phyloP scores from a whole-genome alignment of 2,888 invertebrate species.

The Synergus japonicus region DNA sequence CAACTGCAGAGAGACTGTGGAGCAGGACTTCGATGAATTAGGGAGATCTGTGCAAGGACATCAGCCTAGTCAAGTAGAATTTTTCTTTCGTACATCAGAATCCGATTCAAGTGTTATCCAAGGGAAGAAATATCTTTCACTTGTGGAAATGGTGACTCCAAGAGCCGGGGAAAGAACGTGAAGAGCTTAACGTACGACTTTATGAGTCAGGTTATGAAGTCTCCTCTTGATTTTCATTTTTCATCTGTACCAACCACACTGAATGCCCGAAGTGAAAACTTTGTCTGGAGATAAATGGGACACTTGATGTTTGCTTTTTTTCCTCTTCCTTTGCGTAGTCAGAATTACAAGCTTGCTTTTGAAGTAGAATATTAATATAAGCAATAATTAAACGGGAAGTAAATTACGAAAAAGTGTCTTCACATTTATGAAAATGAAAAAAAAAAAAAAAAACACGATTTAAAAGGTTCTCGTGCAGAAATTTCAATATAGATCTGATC shows the following conservation, averaged over 20 bases:
- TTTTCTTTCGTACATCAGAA: constrained; percentile 46
- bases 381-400: background rate
- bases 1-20: constrained; percentile 24
- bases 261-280: constrained; percentile 21
- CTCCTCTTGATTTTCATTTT: constrained; percentile 39
- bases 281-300: constrained; percentile 19
- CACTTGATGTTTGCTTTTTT: constrained; percentile 8
- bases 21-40: constrained; percentile 63
- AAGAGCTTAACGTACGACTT: constrained; percentile 24
- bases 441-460: background rate
- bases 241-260: background rate
- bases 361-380: background rate
- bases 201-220: constrained; percentile 24
- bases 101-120: constrained; percentile 49
- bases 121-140: constrained; percentile 55
- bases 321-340: background rate
- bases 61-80: constrained; percentile 47
- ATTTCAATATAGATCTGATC: too few species aligned
- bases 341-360: background rate
- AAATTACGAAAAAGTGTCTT: background rate
- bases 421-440: background rate
- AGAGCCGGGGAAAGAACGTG: background rate
- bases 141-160: constrained; percentile 47
- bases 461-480: background rate
- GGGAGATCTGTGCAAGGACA: constrained; percentile 64